A percentile compares a stretch with the other conserved stretches of the same genome.
phyloP scores from a whole-genome alignment of 2,797 vertebrate genomes.

The Acanthurus leucopareius region DNA sequence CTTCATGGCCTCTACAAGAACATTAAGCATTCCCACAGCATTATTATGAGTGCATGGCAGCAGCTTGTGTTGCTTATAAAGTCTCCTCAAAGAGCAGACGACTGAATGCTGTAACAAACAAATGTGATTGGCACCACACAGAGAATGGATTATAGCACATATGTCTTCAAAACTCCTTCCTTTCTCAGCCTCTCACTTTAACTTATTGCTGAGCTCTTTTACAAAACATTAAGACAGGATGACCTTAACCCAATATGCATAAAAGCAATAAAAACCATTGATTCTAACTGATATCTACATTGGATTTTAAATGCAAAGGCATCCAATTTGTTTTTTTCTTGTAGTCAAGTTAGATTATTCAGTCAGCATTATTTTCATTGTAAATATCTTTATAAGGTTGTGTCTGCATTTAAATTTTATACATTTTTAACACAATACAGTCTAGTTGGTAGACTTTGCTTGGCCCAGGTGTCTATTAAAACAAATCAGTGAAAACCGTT shows the following conservation, averaged over 20 bases:
- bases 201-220: background rate
- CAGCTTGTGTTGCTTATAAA: background rate
- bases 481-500: too few species aligned
- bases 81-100: background rate
- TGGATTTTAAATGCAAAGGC: background rate
- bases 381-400: background rate
- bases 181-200: background rate
- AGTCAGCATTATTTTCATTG: background rate
- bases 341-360: background rate
- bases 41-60: background rate
- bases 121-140: background rate
- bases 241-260: slow-evolving; percentile 8
- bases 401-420: background rate
- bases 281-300: background rate
- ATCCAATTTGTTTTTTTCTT: too few species aligned
- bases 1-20: background rate
- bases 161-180: background rate
- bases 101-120: background rate
- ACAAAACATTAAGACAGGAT: background rate
- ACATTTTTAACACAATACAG: background rate
- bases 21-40: background rate
- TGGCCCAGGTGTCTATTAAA: too few species aligned
- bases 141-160: background rate
- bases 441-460: background rate
- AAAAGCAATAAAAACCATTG: background rate